A percentile compares a stretch with the other conserved stretches of the same genome.
Conservation (phyloP, 2,888 invertebrate genomes). For the Philaethria dido region DNA sequence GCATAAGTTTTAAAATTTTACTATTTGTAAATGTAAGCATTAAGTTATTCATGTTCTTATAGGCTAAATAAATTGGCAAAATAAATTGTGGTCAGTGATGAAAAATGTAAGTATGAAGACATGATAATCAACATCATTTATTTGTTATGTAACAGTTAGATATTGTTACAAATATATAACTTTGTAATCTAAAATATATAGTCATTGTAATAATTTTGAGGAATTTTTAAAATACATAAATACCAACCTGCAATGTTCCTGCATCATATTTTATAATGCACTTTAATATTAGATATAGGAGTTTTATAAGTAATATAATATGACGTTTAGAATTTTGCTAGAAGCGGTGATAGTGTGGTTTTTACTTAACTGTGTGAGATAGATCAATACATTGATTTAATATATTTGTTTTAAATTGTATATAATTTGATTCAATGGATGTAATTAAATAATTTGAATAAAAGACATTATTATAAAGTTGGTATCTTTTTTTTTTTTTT, state of each 20-base stretch:
- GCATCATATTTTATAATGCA: conserved; percentile 3
- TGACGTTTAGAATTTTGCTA: conserved; percentile 16
- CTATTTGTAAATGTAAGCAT: background rate
- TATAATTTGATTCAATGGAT: conserved; percentile 21
- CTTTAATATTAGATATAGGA: background rate
- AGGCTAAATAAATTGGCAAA: background rate
- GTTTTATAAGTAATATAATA: background rate
- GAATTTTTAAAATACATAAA: background rate
- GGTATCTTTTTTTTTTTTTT: background rate
- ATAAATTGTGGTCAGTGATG: no score
- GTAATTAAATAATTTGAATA: conserved; percentile 23
- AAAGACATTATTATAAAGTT: conserved; percentile 24
- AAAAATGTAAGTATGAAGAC: no score
- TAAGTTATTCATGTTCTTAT: background rate
- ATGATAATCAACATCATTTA: no score
- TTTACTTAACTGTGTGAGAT: conserved; percentile 14
- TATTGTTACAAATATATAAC: no score
- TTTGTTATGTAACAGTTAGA: no score
- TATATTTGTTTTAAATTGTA: conserved; percentile 10
- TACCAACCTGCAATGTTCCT: background rate
- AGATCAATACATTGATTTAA: conserved; percentile 15
- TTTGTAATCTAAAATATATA: background rate
- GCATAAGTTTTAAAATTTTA: background rate
- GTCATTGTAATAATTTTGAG: no score
- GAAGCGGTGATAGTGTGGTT: conserved; percentile 23